phyloP scores from a whole-genome alignment of 2,888 invertebrate species.

The Agonopterix heracliana region DNA sequence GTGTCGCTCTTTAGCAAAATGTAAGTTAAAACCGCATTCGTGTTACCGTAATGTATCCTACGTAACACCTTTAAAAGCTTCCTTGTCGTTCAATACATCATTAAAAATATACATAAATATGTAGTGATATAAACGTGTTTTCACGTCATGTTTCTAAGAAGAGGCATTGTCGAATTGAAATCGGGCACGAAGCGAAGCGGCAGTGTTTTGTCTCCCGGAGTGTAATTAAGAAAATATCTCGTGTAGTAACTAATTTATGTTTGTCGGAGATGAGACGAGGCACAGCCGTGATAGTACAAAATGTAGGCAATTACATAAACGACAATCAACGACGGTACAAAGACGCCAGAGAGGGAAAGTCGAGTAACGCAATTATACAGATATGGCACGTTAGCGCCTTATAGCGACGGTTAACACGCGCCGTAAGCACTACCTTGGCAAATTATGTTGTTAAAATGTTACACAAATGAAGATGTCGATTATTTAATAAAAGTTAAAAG shows the following conservation, averaged over 20 bases:
- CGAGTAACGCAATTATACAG: constrained; percentile 61
- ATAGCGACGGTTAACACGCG: constrained; percentile 28
- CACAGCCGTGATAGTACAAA: constrained; percentile 42
- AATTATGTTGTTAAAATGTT: background rate
- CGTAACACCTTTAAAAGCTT: constrained; percentile 7
- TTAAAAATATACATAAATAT: background rate
- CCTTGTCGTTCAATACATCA: constrained; percentile 4
- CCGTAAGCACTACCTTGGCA: constrained; percentile 24
- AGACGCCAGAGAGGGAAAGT: constrained; percentile 61
- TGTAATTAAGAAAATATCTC: constrained; percentile 60
- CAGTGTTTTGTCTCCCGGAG: constrained; percentile 35
- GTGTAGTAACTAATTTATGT: constrained; percentile 47
- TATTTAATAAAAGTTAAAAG: too few species aligned
- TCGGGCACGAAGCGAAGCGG: constrained; percentile 24
- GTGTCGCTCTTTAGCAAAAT: constrained; percentile 27
- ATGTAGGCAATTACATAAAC: constrained; percentile 66
- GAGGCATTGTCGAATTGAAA: constrained; percentile 20
- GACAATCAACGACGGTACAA: constrained; percentile 59
- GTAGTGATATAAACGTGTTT: background rate
- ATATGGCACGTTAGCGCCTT: constrained; percentile 48
- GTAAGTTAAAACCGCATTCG: constrained; percentile 15
- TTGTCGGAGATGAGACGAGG: constrained; percentile 31
- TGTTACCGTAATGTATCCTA: constrained; percentile 8
- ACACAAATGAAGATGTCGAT: too few species aligned
- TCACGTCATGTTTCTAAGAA: constrained; percentile 13